A percentile compares a stretch with the other conserved stretches of the same genome.
Conservation (phyloP, 1,140 invertebrate species). For the Rhynchophorus ferrugineus region DNA sequence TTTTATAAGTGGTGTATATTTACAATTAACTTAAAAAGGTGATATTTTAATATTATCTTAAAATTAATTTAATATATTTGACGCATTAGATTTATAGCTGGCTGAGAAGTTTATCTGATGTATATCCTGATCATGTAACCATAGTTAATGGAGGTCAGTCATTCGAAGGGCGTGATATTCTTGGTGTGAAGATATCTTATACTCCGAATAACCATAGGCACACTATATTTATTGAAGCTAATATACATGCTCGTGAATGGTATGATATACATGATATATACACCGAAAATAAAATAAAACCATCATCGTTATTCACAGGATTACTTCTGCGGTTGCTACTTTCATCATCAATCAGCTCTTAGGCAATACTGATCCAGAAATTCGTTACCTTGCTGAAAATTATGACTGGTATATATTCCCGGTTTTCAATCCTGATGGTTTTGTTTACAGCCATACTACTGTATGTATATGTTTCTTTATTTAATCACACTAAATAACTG, state of each 20-base stretch:
- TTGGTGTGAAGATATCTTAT: constrained; percentile 51
- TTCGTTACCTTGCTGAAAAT: constrained; percentile 46
- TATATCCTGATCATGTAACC: constrained; percentile 45
- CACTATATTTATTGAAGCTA: constrained; percentile 43
- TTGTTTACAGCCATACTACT: constrained; percentile 57
- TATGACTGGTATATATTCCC: constrained; percentile 67
- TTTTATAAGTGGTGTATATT: no score
- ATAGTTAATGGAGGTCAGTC: constrained; percentile 48
- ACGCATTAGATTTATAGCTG: constrained; percentile 42
- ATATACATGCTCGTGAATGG: constrained; percentile 42
- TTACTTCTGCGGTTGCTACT: constrained; percentile 60
- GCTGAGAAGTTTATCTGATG: constrained; percentile 41
- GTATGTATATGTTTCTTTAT: constrained; percentile 39
- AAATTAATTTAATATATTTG: neutral
- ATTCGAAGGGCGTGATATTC: constrained; percentile 53
- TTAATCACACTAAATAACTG: no score
- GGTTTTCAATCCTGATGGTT: constrained; percentile 71
- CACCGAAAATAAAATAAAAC: neutral
- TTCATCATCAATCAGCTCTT: constrained; percentile 60
- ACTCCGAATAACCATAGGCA: constrained; percentile 34
- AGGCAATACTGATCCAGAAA: constrained; percentile 42
- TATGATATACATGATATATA: no score
- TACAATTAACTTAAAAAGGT: neutral
- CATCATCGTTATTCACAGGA: constrained; percentile 46
- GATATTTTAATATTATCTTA: neutral